Base-by-base conservation (phyloP, 2,113 vertebrate genomes). In the Cisticola juncidis region DNA sequence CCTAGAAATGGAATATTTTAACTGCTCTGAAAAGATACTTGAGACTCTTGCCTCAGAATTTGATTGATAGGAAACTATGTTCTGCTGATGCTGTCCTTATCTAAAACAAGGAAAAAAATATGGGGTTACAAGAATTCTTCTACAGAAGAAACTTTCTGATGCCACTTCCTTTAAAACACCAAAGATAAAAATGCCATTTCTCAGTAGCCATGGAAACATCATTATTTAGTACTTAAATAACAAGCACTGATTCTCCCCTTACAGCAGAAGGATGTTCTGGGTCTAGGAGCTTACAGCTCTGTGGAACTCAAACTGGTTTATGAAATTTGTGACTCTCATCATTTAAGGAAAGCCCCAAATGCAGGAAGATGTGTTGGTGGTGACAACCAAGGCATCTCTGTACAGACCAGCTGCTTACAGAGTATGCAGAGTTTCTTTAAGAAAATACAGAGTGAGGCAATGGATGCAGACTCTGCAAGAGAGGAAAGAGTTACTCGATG, bases 401-500 rank as follows among this genome's bases (percentile, higher is more conserved):
- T 81, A 74, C 61, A 76, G 28, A 81, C 81, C 56, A 79, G 17
- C 23, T 71, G 36, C 36, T 85, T 50, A 57, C 12, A 84, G 77
- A 54, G 2, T 31, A 31, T 60, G 35, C 17, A 78, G 25, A 24
- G 18, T 70, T 83, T 94, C 42, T 73, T 88, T 50, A 89, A 78
- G 51, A 21, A 90, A 88, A 74, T 45, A 53, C 1, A 3, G 56
- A 53, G 10, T 60, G 3, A 84, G 26, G 40, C 87, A 93, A 88
- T 19, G 47, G 51, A 29, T 84, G 51, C 48, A 71, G 64, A 74
- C 14, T 23, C 47, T 57, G 35, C 1, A 12, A 86, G 92, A 88
- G 40, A 90, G 48, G 69, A 93, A 94, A 95, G 88, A 81, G 93
- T 96, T 96, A 95, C 69, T 68, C 3, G 1, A 56, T 17, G 56